Evolutionary conservation across 2,113 vertebrate species (phyloP), one percentile per base, ranked within the genome.

Genomic region (Parotia lawesii): DNA sequence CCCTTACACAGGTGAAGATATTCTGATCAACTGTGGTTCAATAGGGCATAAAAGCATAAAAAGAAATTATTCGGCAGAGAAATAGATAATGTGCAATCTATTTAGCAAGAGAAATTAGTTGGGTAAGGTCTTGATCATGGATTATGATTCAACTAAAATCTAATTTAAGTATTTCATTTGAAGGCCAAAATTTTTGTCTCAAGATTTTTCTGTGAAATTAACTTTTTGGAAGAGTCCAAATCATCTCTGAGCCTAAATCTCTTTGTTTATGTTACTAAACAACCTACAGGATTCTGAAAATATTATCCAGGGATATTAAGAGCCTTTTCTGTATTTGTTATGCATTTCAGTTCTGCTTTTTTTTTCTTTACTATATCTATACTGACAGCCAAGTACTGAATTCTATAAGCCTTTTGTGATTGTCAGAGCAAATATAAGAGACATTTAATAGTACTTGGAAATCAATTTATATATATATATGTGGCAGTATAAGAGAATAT

Each of bases 81-180:
- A 90, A 91, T 14, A 87, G 54, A 76, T 70, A 60, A 83, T 56
- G 5, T 70, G 31, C 19, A 71, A 47, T 78, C 72, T 69, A 73
- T 80, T 93, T 84, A 79, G 35, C 21, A 92, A 74, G 28, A 90
- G 17, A 33, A 92, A 95, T 82, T 79, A 56, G 13, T 47, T 71
- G 18, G 23, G 22, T 80, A 72, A 83, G 40, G 29, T 35, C 44
- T 80, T 85, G 40, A 47, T 80, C 64, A 94, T 28, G 96, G 44
- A 71, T 91, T 61, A 20, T 70, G 83, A 66, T 76, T 85, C 54
- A 81, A 56, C 38, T 95, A 83, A 92, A 90, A 50, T 84, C 35
- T 87, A 89, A 92, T 94, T 56, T 78, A 72, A 65, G 6, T 47
- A 87, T 84, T 96, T 93, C 14, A 20, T 78, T 73, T 80, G 37